phyloP scores from a whole-genome alignment of 2,113 vertebrate species.

The Pao palembangensis region DNA sequence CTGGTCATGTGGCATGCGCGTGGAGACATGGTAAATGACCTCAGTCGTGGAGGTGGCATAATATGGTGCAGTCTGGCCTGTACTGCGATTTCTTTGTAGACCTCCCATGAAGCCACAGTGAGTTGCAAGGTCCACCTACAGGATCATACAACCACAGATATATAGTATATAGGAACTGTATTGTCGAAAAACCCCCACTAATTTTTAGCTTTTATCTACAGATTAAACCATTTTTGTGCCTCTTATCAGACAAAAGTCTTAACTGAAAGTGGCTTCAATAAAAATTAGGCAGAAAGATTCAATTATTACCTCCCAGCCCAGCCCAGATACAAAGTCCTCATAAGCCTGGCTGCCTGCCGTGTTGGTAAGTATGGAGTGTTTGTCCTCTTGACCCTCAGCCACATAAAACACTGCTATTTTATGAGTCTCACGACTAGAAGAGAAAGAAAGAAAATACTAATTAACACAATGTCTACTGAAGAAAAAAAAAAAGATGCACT shows the following conservation, averaged over 20 bases:
- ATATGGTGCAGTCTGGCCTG: slow-evolving; percentile 92
- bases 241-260: not conserved
- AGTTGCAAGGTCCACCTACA: slow-evolving; percentile 90
- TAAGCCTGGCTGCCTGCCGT: slow-evolving; percentile 94
- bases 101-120: slow-evolving; percentile 99
- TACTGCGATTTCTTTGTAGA: slow-evolving; percentile 94
- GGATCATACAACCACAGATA: slow-evolving; percentile 3
- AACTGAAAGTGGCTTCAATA: not conserved
- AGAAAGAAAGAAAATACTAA: slow-evolving; percentile 14
- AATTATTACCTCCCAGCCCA: slow-evolving; percentile 93
- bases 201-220: not conserved
- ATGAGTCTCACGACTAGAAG: slow-evolving; percentile 91
- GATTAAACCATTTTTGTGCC: not conserved
- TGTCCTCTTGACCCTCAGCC: slow-evolving; percentile 98
- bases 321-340: slow-evolving; percentile 96
- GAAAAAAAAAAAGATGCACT: no score
- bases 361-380: slow-evolving; percentile 97
- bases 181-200: no score
- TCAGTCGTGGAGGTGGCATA: slow-evolving; percentile 97
- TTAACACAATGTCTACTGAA: not conserved
- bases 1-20: slow-evolving; percentile 96
- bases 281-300: no score
- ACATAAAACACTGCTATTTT: slow-evolving; percentile 99
- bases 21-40: slow-evolving; percentile 97
- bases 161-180: no score